phyloP scores from a whole-genome alignment of 2,888 invertebrate genomes.

The Nephrotoma appendiculata region DNA sequence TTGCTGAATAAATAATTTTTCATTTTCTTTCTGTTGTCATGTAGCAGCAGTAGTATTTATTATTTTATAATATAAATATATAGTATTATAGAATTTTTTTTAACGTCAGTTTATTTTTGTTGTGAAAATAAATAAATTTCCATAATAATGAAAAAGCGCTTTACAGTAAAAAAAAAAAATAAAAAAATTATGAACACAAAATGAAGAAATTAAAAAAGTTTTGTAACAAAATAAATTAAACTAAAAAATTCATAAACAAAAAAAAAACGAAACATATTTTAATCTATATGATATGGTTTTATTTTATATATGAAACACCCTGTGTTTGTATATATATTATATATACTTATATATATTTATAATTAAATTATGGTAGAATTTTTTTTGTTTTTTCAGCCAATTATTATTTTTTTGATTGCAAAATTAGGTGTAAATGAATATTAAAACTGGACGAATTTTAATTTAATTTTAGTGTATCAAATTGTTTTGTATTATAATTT shows the following conservation, averaged over 20 bases:
- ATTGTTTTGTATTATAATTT: not conserved
- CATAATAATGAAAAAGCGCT: not conserved
- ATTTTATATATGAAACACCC: not conserved
- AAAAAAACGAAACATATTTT: not conserved
- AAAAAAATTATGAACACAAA: not conserved
- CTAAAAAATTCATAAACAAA: not conserved
- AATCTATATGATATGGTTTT: not conserved
- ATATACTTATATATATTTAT: not conserved
- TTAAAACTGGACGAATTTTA: not conserved
- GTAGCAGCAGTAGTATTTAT: not conserved
- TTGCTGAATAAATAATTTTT: not conserved
- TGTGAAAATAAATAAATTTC: not conserved
- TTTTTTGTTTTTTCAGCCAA: not conserved
- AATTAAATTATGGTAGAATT: not conserved
- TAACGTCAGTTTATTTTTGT: not conserved
- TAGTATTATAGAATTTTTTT: not conserved
- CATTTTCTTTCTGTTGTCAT: not conserved
- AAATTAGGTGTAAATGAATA: not conserved
- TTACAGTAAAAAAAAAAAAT: not conserved
- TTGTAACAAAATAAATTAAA: not conserved
- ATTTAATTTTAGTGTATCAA: not conserved
- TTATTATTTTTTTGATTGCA: not conserved
- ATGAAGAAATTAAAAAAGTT: not conserved
- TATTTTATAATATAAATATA: not conserved
- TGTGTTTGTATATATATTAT: not conserved